These are phyloP conservation scores for Carcina quercana DNA, from an alignment of 2,888 invertebrate genomes.

Conservation along the genomic window DNA sequence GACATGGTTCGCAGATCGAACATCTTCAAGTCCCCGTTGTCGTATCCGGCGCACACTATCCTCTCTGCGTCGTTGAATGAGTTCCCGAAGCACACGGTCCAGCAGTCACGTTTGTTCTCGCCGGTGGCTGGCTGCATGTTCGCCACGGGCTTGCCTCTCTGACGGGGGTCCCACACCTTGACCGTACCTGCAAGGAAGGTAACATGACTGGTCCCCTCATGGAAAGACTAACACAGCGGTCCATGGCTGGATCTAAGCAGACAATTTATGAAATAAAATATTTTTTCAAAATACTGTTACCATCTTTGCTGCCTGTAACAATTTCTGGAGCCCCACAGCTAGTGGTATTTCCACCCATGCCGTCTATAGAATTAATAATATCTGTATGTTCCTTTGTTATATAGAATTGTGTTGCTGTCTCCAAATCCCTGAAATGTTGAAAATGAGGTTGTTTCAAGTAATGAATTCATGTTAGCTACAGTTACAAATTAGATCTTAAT, in stretches of 20 bases:
- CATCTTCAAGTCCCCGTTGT: slow-evolving; percentile 96
- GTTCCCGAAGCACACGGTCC: slow-evolving; percentile 95
- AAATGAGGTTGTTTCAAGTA: too few relatives aligned
- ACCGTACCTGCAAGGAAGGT: slow-evolving; percentile 78
- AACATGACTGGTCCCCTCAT: too few relatives aligned
- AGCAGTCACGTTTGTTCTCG: slow-evolving; percentile 88
- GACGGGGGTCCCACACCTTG: slow-evolving; percentile 96
- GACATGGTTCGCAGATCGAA: slow-evolving; percentile 91
- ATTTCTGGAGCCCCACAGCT: slow-evolving; percentile 96
- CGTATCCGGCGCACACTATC: slow-evolving; percentile 92
- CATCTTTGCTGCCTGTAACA: slow-evolving; percentile 95
- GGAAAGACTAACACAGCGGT: too few relatives aligned
- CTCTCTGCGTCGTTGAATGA: slow-evolving; percentile 91
- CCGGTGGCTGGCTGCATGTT: slow-evolving; percentile 86
- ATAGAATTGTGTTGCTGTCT: slow-evolving; percentile 83
- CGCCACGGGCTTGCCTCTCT: slow-evolving; percentile 91
- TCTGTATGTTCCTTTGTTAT: slow-evolving; percentile 85
- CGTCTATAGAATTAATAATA: slow-evolving; percentile 94
- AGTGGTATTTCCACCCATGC: slow-evolving; percentile 85
- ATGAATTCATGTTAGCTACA: too few relatives aligned
- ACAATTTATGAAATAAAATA: too few relatives aligned
- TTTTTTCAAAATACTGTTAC: slow-evolving; percentile 53
- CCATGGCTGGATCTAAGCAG: too few relatives aligned
- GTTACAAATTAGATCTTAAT: too few relatives aligned
- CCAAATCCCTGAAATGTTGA: slow-evolving; percentile 88